Percentiles rank a stretch among this genome's conserved stretches.
Conservation (phyloP, 2,797 vertebrate genomes). For the Mycteria americana region DNA sequence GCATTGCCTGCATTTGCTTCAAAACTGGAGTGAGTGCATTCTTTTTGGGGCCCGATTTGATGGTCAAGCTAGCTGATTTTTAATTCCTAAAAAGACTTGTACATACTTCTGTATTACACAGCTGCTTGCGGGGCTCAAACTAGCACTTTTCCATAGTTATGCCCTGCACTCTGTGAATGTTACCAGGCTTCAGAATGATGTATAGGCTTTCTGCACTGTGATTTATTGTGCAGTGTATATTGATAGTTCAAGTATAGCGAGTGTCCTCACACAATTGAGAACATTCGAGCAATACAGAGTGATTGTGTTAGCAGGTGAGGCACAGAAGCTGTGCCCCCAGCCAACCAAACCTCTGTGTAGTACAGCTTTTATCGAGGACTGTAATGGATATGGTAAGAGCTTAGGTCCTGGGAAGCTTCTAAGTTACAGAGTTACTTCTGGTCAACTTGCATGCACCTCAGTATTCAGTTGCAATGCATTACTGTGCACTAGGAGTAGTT, state of each 20-base stretch:
- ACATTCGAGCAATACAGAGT: constrained; percentile 43
- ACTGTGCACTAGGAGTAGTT: neutral
- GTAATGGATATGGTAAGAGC: constrained; percentile 1
- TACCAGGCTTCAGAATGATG: constrained; percentile 8
- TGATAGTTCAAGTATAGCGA: constrained; percentile 32
- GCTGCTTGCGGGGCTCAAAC: neutral
- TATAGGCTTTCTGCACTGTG: constrained; percentile 52
- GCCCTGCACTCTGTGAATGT: neutral
- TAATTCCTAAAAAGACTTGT: constrained; percentile 2
- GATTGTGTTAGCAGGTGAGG: constrained; percentile 55
- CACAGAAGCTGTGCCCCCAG: neutral
- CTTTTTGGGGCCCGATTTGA: neutral
- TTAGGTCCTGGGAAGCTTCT: constrained; percentile 1
- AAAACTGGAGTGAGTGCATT: neutral
- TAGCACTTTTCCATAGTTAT: constrained; percentile 21
- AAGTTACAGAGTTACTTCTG: neutral
- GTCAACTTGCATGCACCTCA: neutral
- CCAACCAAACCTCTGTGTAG: neutral
- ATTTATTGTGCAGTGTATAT: constrained; percentile 47
- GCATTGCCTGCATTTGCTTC: neutral
- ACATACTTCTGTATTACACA: neutral
- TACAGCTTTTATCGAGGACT: neutral
- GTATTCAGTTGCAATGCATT: neutral
- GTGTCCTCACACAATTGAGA: constrained; percentile 61
- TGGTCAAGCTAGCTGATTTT: neutral